phyloP scores from a whole-genome alignment of 1,140 invertebrate species.

The Zaprionus ornatus region DNA sequence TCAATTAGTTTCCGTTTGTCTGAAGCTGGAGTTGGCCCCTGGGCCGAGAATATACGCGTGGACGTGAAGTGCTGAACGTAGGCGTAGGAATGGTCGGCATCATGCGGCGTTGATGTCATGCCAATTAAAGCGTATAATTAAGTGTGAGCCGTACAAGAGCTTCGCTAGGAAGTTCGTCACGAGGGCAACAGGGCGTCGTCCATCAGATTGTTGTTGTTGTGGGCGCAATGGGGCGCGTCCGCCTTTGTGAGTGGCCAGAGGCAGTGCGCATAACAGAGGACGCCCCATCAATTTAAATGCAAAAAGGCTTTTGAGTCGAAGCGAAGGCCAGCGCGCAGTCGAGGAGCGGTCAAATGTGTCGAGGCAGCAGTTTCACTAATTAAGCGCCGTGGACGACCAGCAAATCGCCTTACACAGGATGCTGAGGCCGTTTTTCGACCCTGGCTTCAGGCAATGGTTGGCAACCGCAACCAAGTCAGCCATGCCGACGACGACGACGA shows the following conservation, averaged over 20 bases:
- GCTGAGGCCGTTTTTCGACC: constrained; percentile 21
- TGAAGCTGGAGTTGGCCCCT: constrained; percentile 11
- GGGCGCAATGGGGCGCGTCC: constrained; percentile 1
- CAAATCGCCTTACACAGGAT: constrained; percentile 52
- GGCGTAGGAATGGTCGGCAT: constrained; percentile 20
- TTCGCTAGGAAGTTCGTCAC: constrained; percentile 41
- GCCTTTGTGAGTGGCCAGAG: constrained; percentile 18
- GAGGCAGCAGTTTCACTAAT: constrained; percentile 73
- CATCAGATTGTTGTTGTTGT: constrained; percentile 22
- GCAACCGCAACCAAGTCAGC: constrained; percentile 24
- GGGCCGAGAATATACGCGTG: not conserved
- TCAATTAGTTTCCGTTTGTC: constrained; percentile 66
- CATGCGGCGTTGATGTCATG: constrained; percentile 53
- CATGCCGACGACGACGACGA: constrained; percentile 8
- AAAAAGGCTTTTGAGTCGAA: constrained; percentile 64
- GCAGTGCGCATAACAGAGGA: not conserved
- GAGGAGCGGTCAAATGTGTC: constrained; percentile 55
- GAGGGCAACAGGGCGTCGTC: constrained; percentile 28
- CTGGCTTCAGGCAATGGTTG: constrained; percentile 25
- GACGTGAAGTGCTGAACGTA: constrained; percentile 3
- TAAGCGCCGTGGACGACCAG: constrained; percentile 42
- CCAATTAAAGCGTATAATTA: constrained; percentile 76
- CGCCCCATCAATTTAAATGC: constrained; percentile 73
- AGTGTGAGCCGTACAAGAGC: constrained; percentile 48
- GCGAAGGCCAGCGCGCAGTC: constrained; percentile 31